Conservation (phyloP, 1,140 invertebrate species). For the Schlechtendalia chinensis region DNA sequence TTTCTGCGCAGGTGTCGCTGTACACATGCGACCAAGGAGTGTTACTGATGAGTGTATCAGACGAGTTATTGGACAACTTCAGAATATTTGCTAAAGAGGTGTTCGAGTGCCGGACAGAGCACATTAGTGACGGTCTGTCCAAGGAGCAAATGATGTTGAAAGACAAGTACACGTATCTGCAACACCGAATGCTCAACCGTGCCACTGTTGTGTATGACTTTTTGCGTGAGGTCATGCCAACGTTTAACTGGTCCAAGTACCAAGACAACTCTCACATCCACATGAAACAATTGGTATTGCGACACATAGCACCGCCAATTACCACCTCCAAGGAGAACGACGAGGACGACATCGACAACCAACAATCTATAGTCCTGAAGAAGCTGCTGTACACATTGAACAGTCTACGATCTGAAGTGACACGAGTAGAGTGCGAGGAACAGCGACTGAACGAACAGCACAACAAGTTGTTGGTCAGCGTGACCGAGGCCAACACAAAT, state of each 20-base stretch:
- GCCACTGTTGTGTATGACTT: conserved; percentile 18
- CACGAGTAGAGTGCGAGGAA: not conserved
- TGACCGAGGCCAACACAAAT: not conserved
- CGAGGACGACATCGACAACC: not conserved
- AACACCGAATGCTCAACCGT: not conserved
- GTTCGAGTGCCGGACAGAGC: conserved; percentile 14
- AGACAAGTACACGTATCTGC: conserved; percentile 11
- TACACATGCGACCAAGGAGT: conserved; percentile 21
- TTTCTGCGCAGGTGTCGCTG: conserved; percentile 9
- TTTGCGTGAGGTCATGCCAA: not conserved
- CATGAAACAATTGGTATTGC: not conserved
- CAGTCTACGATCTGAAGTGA: conserved; percentile 3
- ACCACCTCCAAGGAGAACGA: not conserved
- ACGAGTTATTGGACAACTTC: conserved; percentile 11
- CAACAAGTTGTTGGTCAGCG: not conserved
- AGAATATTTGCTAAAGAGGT: not conserved
- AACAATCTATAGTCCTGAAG: not conserved
- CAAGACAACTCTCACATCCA: not conserved
- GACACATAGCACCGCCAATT: not conserved
- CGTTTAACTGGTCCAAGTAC: conserved; percentile 34
- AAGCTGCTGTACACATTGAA: conserved; percentile 28
- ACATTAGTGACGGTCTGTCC: conserved; percentile 36
- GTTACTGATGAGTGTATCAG: not conserved
- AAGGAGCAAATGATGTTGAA: conserved; percentile 8
- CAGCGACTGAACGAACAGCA: not conserved